Evolutionary conservation across 2,888 invertebrate genomes (phyloP), one percentile per base, ranked within the genome.

Genomic region (Catonia carolina): DNA sequence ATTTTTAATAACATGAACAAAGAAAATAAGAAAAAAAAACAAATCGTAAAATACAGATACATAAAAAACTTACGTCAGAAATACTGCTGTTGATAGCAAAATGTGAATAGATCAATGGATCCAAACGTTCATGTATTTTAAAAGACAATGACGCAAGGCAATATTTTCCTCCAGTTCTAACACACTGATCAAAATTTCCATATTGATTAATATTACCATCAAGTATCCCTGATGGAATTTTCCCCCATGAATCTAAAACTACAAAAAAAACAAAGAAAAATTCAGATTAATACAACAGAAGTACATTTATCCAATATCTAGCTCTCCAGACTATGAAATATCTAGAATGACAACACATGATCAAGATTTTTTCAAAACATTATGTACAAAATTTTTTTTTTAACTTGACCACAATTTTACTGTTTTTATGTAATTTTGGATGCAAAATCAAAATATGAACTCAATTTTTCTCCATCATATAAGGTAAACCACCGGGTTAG

Each of bases 171-270:
- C 22, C 22, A 27, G 22, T 20, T 23, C 45, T 49, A 18, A 57
- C 23, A 22, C 57, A 57, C 36, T 51, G 33, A 39, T 57, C 57
- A 37, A 48, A 57, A 48, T 57, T 49, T 12, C 57, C 57, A 12
- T 53, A 45, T 22, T 57, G 57, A 18, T 41, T 53, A 3, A 33
- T 33, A 31, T 57, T 57, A 5, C 57, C 57, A 31, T 48, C 47
- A 33, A 57, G 22, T 10, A 57, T 31, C 8, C 57, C 53, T 5
- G 53, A 35, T 12, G 57, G 47, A 17, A 51, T 48, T 22, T 57
- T 57, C 15, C 47, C 57, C 20, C 51, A 53, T 5, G 57, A 51
- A 39, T 57, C 57, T 42, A 51, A 53, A 42, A 57, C 57, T 57
- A 48, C 1, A 41, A 41, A 27, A 50, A 20, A 37, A 14, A n/a